Percentiles rank a stretch among this genome's conserved stretches.
Conservation (phyloP, 2,888 invertebrate genomes). For the Trichopoda pennipes region DNA sequence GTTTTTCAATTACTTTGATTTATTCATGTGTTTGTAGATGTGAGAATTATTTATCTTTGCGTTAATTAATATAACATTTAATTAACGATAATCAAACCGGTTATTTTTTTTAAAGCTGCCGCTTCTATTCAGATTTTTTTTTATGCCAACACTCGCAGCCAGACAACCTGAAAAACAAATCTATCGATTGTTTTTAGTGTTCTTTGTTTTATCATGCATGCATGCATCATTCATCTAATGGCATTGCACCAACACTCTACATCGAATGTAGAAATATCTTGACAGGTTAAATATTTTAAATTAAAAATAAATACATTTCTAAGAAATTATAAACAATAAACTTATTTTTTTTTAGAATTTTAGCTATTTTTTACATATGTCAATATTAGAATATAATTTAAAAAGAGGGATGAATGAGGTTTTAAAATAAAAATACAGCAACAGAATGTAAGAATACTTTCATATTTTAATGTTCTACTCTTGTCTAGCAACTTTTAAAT, state of each 20-base stretch:
- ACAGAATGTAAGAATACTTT: no score
- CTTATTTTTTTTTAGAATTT: background rate
- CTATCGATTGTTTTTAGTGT: slow-evolving; percentile 3
- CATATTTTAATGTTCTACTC: no score
- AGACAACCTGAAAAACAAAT: background rate
- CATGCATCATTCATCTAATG: slow-evolving; percentile 30
- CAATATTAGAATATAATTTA: background rate
- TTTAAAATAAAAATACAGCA: background rate
- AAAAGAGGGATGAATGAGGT: background rate
- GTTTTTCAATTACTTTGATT: no score
- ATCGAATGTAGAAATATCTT: slow-evolving; percentile 37
- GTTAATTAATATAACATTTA: background rate
- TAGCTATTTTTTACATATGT: slow-evolving; percentile 10
- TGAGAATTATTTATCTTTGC: background rate
- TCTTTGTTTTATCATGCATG: background rate
- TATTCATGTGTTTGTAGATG: background rate
- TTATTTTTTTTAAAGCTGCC: background rate
- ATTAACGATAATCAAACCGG: slow-evolving; percentile 29
- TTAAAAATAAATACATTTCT: background rate
- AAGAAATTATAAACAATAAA: background rate
- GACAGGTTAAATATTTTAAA: slow-evolving; percentile 12
- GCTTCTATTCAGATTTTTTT: background rate
- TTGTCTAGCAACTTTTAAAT: no score
- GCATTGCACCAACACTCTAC: slow-evolving; percentile 23
- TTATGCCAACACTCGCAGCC: background rate